phyloP scores from a whole-genome alignment of 2,113 vertebrate genomes.

The Pimephales promelas region DNA sequence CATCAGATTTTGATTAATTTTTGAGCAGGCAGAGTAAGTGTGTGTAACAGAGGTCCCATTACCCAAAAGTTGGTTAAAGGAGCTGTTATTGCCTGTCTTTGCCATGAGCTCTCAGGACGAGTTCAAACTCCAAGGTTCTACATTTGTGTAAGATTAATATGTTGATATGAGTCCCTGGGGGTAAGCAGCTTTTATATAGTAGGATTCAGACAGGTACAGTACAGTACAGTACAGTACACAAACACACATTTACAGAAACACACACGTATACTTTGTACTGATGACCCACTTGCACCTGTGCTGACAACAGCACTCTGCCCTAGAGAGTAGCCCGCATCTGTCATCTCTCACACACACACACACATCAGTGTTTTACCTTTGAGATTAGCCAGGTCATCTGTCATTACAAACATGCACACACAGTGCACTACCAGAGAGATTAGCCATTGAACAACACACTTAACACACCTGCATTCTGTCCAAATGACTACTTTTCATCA shows the following conservation, averaged over 20 bases:
- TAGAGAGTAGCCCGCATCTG: conserved; percentile 56
- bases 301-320: conserved; percentile 57
- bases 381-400: conserved; percentile 51
- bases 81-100: conserved; percentile 51
- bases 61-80: conserved; percentile 25
- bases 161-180: conserved; percentile 38
- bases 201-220: conserved; percentile 22
- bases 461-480: conserved; percentile 33
- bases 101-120: conserved; percentile 46
- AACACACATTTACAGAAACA: conserved; percentile 31
- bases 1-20: conserved; percentile 54
- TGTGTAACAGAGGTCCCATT: conserved; percentile 3
- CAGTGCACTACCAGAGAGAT: conserved; percentile 18
- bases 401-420: conserved; percentile 43
- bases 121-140: conserved; percentile 46
- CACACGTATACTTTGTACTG: conserved; percentile 44
- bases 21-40: conserved; percentile 4
- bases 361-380: conserved; percentile 30
- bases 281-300: conserved; percentile 58
- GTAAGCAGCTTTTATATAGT: conserved; percentile 44
- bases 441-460: background rate
- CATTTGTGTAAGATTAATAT: conserved; percentile 58
- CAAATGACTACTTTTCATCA: conserved; percentile 16
- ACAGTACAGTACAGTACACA: background rate
- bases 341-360: conserved; percentile 48